Base-by-base conservation (phyloP, 2,113 vertebrate genomes). In the Upupa epops region DNA sequence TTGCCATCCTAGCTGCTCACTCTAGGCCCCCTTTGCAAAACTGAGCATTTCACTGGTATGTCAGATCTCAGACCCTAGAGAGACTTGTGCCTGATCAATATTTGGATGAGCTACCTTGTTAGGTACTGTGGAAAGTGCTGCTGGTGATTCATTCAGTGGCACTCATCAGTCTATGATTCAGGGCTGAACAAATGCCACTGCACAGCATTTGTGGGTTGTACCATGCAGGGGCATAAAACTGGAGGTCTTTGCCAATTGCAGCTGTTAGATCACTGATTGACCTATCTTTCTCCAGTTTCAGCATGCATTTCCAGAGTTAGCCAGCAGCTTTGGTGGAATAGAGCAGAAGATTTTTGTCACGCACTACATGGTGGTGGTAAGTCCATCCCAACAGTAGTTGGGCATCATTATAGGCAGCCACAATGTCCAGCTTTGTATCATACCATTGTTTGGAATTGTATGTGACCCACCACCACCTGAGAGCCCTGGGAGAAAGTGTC, bases 111-210 rank as follows among this genome's bases (percentile, higher is more conserved):
- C 37, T 88, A 63, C 70, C 89, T 94, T 1, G 22, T 84, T 88
- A 94, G 92, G 77, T 95, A 76, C 89, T 90, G 86, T 63, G 4
- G 90, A 86, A 93, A 90, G 79, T n/a, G 49, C 69, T 94, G 80
- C 61, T 72, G 86, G 90, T 96, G 95, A 95, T 96, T 96, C 95
- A 96, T 93, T 54, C 68, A 26, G 42, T 75, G 64, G 89, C 81
- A 70, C 76, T 87, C 77, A 1, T 86, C 90, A 83, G 72, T 54
- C 90, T 89, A 79, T 96, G 96, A 96, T 89, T 96, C 95, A 96
- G 90, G 89, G 52, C 86, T 94, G 86, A 95, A 84, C 89, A 94
- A 96, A 95, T 95, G 95, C 84, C 74, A 60, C 86, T 80, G 86
- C 68, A 52, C 86, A 75, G 40, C 63, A 26, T 83, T 78, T 65